These are phyloP conservation scores for Helicoverpa armigera DNA, from an alignment of 1,140 invertebrate genomes.

Conservation along the genomic window DNA sequence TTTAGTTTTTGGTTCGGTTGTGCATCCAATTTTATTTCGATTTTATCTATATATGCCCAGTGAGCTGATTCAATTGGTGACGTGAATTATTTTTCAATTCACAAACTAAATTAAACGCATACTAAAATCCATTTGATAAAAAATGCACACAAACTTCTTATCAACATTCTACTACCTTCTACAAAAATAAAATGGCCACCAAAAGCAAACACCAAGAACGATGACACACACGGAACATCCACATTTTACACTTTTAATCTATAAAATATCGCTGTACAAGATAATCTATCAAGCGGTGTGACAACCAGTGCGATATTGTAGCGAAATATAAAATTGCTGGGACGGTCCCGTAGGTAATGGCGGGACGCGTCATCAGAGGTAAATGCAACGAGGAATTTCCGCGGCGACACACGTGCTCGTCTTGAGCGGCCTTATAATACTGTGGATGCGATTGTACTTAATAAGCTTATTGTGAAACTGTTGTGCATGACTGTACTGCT, in stretches of 20 bases:
- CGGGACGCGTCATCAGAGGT: conserved; percentile 59
- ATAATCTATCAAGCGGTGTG: conserved; percentile 52
- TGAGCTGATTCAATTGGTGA: too few species aligned
- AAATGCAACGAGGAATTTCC: conserved; percentile 64
- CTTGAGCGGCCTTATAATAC: conserved; percentile 48
- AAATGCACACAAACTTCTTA: not conserved
- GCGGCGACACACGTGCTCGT: conserved; percentile 56
- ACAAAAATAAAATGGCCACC: not conserved
- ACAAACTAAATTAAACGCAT: too few species aligned
- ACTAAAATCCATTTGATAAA: too few species aligned
- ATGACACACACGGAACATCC: not conserved
- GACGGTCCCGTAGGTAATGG: conserved; percentile 50
- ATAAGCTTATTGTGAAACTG: conserved; percentile 31
- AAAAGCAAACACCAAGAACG: not conserved
- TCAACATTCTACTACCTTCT: not conserved
- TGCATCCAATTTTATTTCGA: too few species aligned
- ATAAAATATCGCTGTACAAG: conserved; percentile 46
- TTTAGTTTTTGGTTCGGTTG: too few species aligned
- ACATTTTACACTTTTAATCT: conserved; percentile 33
- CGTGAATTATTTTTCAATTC: too few species aligned
- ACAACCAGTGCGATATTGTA: conserved; percentile 54
- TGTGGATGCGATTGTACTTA: conserved; percentile 47
- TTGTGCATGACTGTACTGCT: not conserved
- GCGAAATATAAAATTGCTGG: conserved; percentile 58
- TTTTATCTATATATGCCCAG: too few species aligned